A percentile compares a stretch with the other conserved stretches of the same genome.
These are phyloP conservation scores for Takifugu ocellatus DNA, from an alignment of 2,797 vertebrate genomes.

Conservation along the genomic window DNA sequence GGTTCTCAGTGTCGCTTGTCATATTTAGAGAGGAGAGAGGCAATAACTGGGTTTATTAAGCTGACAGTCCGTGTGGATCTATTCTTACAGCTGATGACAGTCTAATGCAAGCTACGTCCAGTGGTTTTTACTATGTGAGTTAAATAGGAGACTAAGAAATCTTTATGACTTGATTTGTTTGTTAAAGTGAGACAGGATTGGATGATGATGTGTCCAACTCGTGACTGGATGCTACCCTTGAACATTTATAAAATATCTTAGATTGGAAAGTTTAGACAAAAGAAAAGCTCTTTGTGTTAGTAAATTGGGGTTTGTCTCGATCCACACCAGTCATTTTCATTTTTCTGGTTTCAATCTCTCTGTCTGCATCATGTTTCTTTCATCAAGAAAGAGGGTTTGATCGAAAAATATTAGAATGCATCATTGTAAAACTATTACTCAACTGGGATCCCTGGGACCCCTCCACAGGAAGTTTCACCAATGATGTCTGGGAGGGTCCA, in stretches of 20 bases:
- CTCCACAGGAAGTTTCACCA: no score
- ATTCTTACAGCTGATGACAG: slow-evolving; percentile 35
- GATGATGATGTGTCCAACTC: not conserved
- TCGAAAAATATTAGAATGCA: no score
- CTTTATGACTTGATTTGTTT: slow-evolving; percentile 6
- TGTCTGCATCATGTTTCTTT: no score
- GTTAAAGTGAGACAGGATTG: not conserved
- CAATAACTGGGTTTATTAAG: slow-evolving; percentile 50
- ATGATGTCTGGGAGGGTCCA: no score
- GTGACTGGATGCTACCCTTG: not conserved
- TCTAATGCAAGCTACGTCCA: slow-evolving; percentile 15
- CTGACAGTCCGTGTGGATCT: slow-evolving; percentile 35
- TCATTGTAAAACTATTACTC: no score
- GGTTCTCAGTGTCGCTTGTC: slow-evolving; percentile 37
- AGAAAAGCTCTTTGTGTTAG: not conserved
- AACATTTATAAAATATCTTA: not conserved
- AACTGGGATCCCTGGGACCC: no score
- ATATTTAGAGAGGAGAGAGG: slow-evolving; percentile 49
- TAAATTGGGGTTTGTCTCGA: not conserved
- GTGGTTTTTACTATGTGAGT: slow-evolving; percentile 8
- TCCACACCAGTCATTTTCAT: not conserved
- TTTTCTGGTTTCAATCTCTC: no score
- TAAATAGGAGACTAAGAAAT: slow-evolving; percentile 14
- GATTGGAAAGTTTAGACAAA: not conserved
- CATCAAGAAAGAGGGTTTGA: no score